Percentiles rank a stretch among this genome's conserved stretches.
Evolutionary conservation across 2,797 vertebrate species (phyloP).

Genomic region (Tokudaia muenninki): DNA sequence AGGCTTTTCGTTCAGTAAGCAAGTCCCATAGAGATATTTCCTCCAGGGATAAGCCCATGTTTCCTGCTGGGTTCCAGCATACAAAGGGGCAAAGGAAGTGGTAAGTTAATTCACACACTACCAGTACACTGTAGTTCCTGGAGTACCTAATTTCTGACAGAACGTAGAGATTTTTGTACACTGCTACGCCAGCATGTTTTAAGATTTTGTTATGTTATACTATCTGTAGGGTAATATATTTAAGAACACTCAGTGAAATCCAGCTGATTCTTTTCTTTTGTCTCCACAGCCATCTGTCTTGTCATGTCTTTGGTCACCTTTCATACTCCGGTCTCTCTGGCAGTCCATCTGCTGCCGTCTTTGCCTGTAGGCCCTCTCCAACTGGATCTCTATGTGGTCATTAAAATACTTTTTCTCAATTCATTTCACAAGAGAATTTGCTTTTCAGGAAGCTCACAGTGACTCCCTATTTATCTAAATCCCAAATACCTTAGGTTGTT

Average conservation of each 20-base stretch:
- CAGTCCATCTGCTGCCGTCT: background rate
- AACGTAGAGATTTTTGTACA: conserved; percentile 57
- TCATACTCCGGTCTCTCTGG: background rate
- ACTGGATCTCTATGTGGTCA: background rate
- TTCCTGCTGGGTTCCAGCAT: conserved; percentile 56
- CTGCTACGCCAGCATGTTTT: conserved; percentile 57
- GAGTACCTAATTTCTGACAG: conserved; percentile 62
- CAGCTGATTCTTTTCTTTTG: background rate
- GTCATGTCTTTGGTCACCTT: background rate
- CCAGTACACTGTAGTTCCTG: conserved; percentile 29
- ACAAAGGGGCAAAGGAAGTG: conserved; percentile 66
- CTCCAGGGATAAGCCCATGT: conserved; percentile 59
- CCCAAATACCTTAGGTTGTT: conserved; percentile 3
- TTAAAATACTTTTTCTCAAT: conserved; percentile 45
- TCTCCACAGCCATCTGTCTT: background rate
- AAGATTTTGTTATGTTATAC: conserved; percentile 62
- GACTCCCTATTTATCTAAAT: conserved; percentile 40
- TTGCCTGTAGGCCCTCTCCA: background rate
- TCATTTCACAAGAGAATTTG: conserved; percentile 32
- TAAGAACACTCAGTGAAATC: conserved; percentile 52
- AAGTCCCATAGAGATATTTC: conserved; percentile 64
- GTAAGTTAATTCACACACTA: conserved; percentile 48
- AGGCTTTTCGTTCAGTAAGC: conserved; percentile 72
- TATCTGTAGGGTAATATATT: conserved; percentile 14
- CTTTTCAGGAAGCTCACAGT: conserved; percentile 40